Evolutionary conservation across 2,113 vertebrate genomes (phyloP), one percentile per base, ranked within the genome.

Genomic region (sheep (Ovis aries)): DNA sequence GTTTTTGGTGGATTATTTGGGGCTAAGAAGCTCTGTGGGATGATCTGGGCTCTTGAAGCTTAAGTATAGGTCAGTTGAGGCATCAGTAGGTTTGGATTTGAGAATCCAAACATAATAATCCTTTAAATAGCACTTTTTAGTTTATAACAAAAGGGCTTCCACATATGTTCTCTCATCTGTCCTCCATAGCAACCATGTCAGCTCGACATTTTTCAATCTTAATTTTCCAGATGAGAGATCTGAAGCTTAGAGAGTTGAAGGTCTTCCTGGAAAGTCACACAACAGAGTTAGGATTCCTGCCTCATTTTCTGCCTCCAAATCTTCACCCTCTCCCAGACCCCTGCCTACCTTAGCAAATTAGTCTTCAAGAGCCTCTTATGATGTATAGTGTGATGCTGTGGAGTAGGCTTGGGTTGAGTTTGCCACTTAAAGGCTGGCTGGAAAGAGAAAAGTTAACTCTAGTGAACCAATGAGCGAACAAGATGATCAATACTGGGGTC

Each of bases 101-200:
- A 64, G 67, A 83, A 59, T 91, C 50, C 92, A 87, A 96, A 90
- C 90, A 88, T 85, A 90, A 87, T 71, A 80, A 53, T 74, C 52
- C 67, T 52, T 93, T 88, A 81, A 95, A 91, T 91, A 91, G 83
- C 48, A 71, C 55, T 57, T 94, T 62, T 85, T 45, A 33, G 57
- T 77, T 85, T 64, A 45, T 64, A 88, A 92, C 71, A 59, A 82
- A 91, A 92, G 91, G 53, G 40, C 52, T 81, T 45, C 83, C 57
- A 10, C 48, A 13, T 43, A 16, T 64, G 52, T 29, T 55, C 52
- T 53, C 55, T 97, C 31, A n/a, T 85, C 77, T 53, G 87, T 36
- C 67, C 87, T 77, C 48, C 88, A 13, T 29, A n/a, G 91, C n/a
- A 64, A 71, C 84, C 71, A 13, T 10, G 53, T 40, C 74, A 67